Percentiles rank a stretch among this genome's conserved stretches.
phyloP scores from a whole-genome alignment of 2,113 vertebrate species.

The Ploceus nigricollis region DNA sequence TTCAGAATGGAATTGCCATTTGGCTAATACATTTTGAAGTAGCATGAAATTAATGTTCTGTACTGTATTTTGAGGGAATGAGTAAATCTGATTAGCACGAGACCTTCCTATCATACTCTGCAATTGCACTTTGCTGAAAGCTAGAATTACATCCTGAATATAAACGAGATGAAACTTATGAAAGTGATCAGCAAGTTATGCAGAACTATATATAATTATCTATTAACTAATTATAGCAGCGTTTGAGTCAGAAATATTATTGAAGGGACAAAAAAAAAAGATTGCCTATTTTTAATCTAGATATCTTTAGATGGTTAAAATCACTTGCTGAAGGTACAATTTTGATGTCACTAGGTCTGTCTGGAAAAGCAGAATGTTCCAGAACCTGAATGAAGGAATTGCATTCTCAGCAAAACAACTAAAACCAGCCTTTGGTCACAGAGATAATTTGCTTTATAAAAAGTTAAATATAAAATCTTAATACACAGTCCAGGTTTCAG shows the following conservation, averaged over 20 bases:
- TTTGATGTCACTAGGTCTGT: background rate
- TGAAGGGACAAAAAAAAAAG: background rate
- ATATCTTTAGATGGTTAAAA: background rate
- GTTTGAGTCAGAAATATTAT: background rate
- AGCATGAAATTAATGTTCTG: conserved; percentile 56
- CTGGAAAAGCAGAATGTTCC: background rate
- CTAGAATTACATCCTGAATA: background rate
- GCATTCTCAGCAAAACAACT: background rate
- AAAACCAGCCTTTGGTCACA: background rate
- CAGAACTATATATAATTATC: background rate
- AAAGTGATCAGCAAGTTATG: background rate
- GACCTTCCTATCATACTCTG: background rate
- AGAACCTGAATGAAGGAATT: background rate
- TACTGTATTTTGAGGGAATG: conserved; percentile 32
- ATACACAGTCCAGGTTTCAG: background rate
- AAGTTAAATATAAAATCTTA: background rate
- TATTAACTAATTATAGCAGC: background rate
- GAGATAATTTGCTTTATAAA: background rate
- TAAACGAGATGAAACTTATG: background rate
- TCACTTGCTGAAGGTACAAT: background rate
- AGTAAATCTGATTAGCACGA: conserved; percentile 43
- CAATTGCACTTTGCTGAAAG: conserved; percentile 24
- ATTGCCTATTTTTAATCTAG: background rate
- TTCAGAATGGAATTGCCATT: background rate
- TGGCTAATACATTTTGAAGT: conserved; percentile 21